Percentiles rank a stretch among this genome's conserved stretches.
phyloP scores from a whole-genome alignment of 2,888 invertebrate genomes.

The Apodemia hepburni region DNA sequence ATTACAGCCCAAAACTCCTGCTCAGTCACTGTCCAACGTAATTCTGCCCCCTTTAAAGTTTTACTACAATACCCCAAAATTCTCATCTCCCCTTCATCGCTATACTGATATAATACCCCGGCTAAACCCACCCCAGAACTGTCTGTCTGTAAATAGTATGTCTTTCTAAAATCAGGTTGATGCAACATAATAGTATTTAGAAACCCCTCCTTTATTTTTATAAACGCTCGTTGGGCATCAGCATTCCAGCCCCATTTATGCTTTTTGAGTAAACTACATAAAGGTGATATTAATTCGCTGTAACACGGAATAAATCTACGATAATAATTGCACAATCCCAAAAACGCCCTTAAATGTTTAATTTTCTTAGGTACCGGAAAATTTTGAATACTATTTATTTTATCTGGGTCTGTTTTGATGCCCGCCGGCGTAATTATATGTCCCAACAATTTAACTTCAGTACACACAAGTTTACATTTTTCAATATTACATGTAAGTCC shows the following conservation, averaged over 20 bases:
- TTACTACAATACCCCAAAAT: constrained; percentile 33
- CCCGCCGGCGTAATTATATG: constrained; percentile 30
- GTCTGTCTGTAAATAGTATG: constrained; percentile 35
- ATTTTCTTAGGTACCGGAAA: constrained; percentile 32
- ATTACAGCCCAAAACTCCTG: constrained; percentile 35
- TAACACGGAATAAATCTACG: constrained; percentile 33
- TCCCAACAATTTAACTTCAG: constrained; percentile 31
- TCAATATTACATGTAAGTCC: constrained; percentile 26
- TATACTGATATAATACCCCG: constrained; percentile 32
- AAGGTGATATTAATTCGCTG: constrained; percentile 22
- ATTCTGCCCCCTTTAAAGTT: constrained; percentile 26
- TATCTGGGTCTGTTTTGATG: constrained; percentile 24
- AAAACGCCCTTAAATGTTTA: constrained; percentile 34
- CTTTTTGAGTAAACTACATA: constrained; percentile 34
- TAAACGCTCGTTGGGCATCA: constrained; percentile 30
- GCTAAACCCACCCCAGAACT: constrained; percentile 30
- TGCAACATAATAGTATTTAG: constrained; percentile 23
- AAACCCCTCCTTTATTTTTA: constrained; percentile 29
- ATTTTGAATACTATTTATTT: constrained; percentile 26
- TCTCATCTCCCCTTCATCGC: constrained; percentile 23
- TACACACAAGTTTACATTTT: constrained; percentile 27
- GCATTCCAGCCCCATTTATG: constrained; percentile 28
- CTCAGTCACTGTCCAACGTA: constrained; percentile 35
- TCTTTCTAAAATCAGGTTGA: constrained; percentile 25
- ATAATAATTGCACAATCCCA: constrained; percentile 36